Evolutionary conservation across 2,797 vertebrate genomes (phyloP).

Genomic region (Enteromius viviparus): DNA sequence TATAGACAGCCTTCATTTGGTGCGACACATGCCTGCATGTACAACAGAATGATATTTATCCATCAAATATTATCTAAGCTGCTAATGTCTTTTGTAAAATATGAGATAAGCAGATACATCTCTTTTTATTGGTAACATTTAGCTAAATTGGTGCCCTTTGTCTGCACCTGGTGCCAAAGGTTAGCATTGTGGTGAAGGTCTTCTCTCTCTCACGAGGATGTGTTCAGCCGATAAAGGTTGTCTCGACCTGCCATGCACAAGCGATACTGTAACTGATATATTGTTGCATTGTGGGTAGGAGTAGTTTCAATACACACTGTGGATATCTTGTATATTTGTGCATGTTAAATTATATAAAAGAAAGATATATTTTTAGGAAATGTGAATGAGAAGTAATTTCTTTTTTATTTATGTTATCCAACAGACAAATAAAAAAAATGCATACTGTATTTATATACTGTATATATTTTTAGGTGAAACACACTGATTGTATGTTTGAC

Average conservation of each 20-base stretch:
- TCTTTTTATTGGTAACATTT: slow-evolving; percentile 59
- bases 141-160: slow-evolving; percentile 74
- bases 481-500: neutral
- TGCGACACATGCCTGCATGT: slow-evolving; percentile 2
- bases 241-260: slow-evolving; percentile 39
- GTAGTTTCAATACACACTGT: neutral
- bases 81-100: slow-evolving; percentile 59
- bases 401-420: neutral
- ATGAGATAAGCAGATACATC: slow-evolving; percentile 57
- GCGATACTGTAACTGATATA: slow-evolving; percentile 25
- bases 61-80: slow-evolving; percentile 49
- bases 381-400: too few relatives aligned
- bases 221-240: slow-evolving; percentile 64
- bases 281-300: slow-evolving; percentile 5
- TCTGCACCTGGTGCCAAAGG: slow-evolving; percentile 70
- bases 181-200: slow-evolving; percentile 64
- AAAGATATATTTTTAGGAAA: neutral
- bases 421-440: neutral
- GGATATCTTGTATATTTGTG: neutral
- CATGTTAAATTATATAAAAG: neutral
- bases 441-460: neutral
- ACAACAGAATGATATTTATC: slow-evolving; percentile 50
- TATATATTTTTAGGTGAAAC: neutral
- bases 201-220: slow-evolving; percentile 55
- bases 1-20: slow-evolving; percentile 12